Evolutionary conservation across 2,888 invertebrate genomes (phyloP).

Genomic region (Drosophila imparisetae): DNA sequence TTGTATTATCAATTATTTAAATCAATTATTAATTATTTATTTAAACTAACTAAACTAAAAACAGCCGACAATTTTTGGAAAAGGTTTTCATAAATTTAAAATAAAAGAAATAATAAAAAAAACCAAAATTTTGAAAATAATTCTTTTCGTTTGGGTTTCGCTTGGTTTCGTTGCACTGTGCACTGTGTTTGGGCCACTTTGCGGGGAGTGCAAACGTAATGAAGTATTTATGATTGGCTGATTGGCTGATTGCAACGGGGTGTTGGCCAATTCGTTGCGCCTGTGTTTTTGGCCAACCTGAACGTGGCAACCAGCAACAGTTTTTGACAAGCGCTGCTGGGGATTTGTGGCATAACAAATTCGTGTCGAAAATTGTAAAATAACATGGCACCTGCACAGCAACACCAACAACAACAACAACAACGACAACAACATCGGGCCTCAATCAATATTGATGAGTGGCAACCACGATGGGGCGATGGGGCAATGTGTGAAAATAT

Average conservation of each 20-base stretch:
- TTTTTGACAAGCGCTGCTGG: constrained; percentile 71
- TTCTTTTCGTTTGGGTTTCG: neutral
- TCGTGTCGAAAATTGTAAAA: constrained; percentile 62
- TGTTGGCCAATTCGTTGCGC: constrained; percentile 41
- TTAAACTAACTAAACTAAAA: too few relatives aligned
- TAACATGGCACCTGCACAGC: constrained; percentile 45
- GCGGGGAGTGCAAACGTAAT: constrained; percentile 52
- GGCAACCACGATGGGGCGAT: constrained; percentile 35
- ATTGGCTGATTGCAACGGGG: constrained; percentile 56
- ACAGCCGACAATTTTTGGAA: neutral
- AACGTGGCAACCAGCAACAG: constrained; percentile 31
- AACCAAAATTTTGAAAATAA: neutral
- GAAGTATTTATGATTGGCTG: constrained; percentile 74
- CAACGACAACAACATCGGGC: constrained; percentile 12
- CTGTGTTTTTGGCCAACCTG: constrained; percentile 43
- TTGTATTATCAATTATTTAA: neutral
- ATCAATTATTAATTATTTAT: neutral
- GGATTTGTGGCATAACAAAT: constrained; percentile 75
- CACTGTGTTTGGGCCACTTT: constrained; percentile 8
- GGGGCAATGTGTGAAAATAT: neutral
- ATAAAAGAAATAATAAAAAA: neutral
- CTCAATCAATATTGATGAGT: constrained; percentile 72
- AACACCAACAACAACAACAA: neutral
- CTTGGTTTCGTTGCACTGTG: constrained; percentile 22
- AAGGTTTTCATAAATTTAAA: neutral